Evolutionary conservation across 2,797 vertebrate species (phyloP).

Genomic region (Centroberyx gerrardi): DNA sequence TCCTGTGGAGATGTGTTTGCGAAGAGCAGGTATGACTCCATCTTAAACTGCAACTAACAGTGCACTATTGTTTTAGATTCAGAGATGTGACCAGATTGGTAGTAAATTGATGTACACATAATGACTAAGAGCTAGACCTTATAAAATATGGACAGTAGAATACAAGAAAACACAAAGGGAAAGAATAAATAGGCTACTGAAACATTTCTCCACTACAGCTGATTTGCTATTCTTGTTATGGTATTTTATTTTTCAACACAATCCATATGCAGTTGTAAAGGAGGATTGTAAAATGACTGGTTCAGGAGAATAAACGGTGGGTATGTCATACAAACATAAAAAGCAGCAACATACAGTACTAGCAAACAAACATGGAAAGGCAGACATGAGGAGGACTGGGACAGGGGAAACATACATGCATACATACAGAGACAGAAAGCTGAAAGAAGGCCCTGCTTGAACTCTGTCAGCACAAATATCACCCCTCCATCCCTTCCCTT

Average conservation of each 20-base stretch:
- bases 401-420: slow-evolving; percentile 68
- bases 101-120: slow-evolving; percentile 37
- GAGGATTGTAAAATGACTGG: neutral
- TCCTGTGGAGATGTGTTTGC: slow-evolving; percentile 75
- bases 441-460: slow-evolving; percentile 21
- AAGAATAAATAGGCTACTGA: slow-evolving; percentile 5
- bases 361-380: slow-evolving; percentile 31
- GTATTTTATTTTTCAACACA: slow-evolving; percentile 13
- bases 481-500: slow-evolving; percentile 31
- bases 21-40: slow-evolving; percentile 75
- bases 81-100: slow-evolving; percentile 29
- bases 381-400: slow-evolving; percentile 36
- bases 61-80: slow-evolving; percentile 46
- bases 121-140: slow-evolving; percentile 1
- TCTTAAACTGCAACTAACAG: slow-evolving; percentile 62
- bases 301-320: neutral
- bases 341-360: slow-evolving; percentile 35
- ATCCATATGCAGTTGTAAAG: slow-evolving; percentile 8
- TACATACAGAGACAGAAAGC: slow-evolving; percentile 47
- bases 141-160: slow-evolving; percentile 37
- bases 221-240: slow-evolving; percentile 24
- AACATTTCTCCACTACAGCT: slow-evolving; percentile 1
- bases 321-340: slow-evolving; percentile 34
- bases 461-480: slow-evolving; percentile 33
- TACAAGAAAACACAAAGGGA: slow-evolving; percentile 6